Evolutionary conservation across 1,140 invertebrate species (phyloP).

Genomic region (Amphibalanus amphitrite): DNA sequence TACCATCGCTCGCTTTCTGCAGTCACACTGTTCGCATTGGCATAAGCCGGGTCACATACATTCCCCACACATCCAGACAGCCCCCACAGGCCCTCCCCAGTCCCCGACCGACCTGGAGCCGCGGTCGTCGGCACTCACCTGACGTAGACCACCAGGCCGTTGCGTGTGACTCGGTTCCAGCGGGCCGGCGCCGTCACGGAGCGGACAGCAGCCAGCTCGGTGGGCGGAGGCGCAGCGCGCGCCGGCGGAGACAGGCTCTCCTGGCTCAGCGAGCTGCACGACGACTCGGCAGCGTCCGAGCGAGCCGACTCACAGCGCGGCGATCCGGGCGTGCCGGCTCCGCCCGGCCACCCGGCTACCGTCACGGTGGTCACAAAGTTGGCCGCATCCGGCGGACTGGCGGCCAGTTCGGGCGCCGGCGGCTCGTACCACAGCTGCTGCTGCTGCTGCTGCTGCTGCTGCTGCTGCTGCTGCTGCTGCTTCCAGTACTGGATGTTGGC

Average conservation of each 20-base stretch:
- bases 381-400: background rate
- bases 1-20: too few species aligned
- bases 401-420: background rate
- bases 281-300: background rate
- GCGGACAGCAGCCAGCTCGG: background rate
- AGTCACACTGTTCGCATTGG: too few species aligned
- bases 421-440: background rate
- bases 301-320: slow-evolving; percentile 1
- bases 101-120: too few species aligned
- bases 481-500: background rate
- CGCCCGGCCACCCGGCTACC: background rate
- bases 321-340: background rate
- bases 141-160: slow-evolving; percentile 2
- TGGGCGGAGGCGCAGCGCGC: background rate
- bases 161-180: slow-evolving; percentile 1
- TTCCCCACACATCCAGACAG: too few species aligned
- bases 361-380: background rate
- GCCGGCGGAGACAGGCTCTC: background rate
- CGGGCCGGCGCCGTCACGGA: background rate
- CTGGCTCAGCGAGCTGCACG: background rate
- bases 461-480: background rate
- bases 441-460: background rate
- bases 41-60: too few species aligned
- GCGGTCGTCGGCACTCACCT: background rate
- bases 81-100: too few species aligned